Percentiles rank a stretch among this genome's conserved stretches.
phyloP scores from a whole-genome alignment of 2,888 invertebrate species.

The Agrotis puta region DNA sequence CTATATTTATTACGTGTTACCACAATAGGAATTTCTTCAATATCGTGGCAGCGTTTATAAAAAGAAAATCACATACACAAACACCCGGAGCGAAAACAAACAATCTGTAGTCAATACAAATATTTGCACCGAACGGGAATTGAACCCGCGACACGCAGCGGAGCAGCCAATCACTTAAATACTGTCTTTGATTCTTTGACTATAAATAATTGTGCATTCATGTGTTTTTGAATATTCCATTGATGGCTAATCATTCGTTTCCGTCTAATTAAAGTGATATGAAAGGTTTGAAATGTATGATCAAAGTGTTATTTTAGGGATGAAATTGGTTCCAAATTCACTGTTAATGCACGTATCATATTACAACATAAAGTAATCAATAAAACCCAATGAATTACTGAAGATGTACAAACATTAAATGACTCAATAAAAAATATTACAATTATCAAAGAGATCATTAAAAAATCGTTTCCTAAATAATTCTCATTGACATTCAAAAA shows the following conservation, averaged over 20 bases:
- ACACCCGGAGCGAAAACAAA: too few species aligned
- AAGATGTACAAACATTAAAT: constrained; percentile 30
- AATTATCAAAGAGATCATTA: constrained; percentile 17
- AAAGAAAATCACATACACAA: too few species aligned
- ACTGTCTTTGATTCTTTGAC: too few species aligned
- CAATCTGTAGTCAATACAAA: too few species aligned
- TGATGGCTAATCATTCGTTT: neutral
- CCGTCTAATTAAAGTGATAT: neutral
- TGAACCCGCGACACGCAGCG: too few species aligned
- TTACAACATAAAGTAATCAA: constrained; percentile 2
- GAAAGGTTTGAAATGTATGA: neutral
- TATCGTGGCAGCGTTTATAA: too few species aligned
- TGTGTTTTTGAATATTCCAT: neutral
- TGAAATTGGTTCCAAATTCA: neutral
- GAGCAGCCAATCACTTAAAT: too few species aligned
- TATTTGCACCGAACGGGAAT: too few species aligned
- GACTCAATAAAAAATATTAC: constrained; percentile 27
- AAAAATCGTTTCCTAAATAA: constrained; percentile 22
- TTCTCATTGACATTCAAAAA: constrained; percentile 28
- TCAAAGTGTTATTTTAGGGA: neutral
- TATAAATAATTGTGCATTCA: neutral
- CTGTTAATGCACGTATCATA: neutral
- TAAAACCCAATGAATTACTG: constrained; percentile 24
- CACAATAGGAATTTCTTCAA: too few species aligned
- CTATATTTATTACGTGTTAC: too few species aligned